Base-by-base conservation (phyloP, 2,113 vertebrate genomes). In the Prietella phreatophila region DNA sequence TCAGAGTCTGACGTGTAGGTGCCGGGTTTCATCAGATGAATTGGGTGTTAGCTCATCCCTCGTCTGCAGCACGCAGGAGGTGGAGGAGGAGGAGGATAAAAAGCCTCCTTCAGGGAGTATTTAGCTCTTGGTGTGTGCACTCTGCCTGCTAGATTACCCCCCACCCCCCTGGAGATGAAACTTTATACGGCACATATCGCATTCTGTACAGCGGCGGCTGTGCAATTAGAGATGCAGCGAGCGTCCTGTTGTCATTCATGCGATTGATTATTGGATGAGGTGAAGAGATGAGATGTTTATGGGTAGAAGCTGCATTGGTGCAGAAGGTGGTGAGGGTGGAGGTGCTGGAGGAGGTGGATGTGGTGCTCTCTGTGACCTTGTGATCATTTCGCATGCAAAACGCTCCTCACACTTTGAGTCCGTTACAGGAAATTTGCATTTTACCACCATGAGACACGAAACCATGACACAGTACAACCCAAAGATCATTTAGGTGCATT, bases 221-320 rank as follows among this genome's bases (percentile, higher is more conserved):
- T 93, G 85, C 85, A 85, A 90, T 92, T 91, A 92, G 75, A 89
- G 67, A 88, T 86, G 88, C 91, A 89, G 89, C 86, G 85, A 67
- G 81, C 85, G 84, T 89, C 80, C 91, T 86, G 91, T 93, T 95
- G 94, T 94, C 94, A 95, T 94, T 93, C 83, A 79, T 94, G 93
- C 95, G 92, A 95, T 95, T 95, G 95, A 95, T 95, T 95, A 95
- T 94, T 92, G 92, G 90, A 69, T 15, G 83, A 22, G 50, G 50
- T 30, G 67, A 94, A 91, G 93, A 93, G 91, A 86, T 67, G 92
- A 93, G 94, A 93, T 93, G 93, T 94, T 95, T 95, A 94, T 95
- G 93, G 92, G 92, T 91, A 95, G 91, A 86, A 88, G 89, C 91
- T 89, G 81, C 89, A 63, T 84, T 42, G 76, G 69, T 53, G 47